Evolutionary conservation across 2,797 vertebrate species (phyloP), one percentile per base, ranked within the genome.

Genomic region (Zalophus californianus): DNA sequence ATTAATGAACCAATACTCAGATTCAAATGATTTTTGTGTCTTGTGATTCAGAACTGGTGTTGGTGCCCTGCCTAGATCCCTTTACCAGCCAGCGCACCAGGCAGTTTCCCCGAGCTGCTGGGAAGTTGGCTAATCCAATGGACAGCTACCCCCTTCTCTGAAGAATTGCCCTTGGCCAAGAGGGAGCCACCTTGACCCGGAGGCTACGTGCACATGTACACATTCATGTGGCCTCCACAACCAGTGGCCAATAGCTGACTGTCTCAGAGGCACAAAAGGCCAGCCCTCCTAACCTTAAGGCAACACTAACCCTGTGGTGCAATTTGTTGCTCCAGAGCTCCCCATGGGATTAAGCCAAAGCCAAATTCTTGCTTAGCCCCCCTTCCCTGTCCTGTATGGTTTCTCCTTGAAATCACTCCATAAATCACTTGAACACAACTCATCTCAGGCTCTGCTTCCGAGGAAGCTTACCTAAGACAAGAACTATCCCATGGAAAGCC

Each of bases 381-480:
- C 73, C 50, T 62, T 62, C 62, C 48, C 44, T 75, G 13, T 52
- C 44, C 38, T 87, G 38, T 54, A 15, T 14, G 80, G 21, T 83
- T 77, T 88, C 38, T 50, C 44, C 78, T 86, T 91, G 68, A 95
- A 78, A 89, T 73, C 32, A 92, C 54, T 84, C 66, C 83, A 35
- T 52, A 91, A 90, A 95, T 92, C 83, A 78, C 73, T 70, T 78
- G 62, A 83, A 92, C 78, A 96, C 48, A 86, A 95, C 56, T 21
- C 48, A 83, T 72, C 58, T 95, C 54, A 73, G 70, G 21, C n/a
- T 90, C 90, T 70, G 60, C 66, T 87, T 94, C 88, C 80, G 80
- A 96, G 87, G 68, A 50, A 60, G 25, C 13, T 73, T 58, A 87
- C 16, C 64, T 84, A 94, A 79, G 88, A 87, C 29, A 79, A 90